These are phyloP conservation scores for Anoplius nigerrimus DNA, from an alignment of 2,888 invertebrate species.

Conservation along the genomic window DNA sequence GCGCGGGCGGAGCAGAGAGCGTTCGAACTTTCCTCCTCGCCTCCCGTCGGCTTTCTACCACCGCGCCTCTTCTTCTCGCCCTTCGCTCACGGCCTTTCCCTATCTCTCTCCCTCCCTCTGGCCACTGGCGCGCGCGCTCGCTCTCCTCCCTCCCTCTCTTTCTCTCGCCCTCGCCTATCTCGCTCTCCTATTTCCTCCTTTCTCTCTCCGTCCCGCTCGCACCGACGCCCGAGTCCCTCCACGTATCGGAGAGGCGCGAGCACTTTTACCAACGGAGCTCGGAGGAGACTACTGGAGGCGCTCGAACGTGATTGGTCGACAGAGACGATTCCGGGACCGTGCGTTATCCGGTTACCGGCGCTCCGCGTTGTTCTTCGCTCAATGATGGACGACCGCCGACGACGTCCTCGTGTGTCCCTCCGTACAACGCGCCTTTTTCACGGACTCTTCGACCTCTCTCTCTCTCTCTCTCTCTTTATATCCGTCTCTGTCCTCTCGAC, in stretches of 20 bases:
- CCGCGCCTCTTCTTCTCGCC: constrained; percentile 24
- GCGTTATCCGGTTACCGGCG: constrained; percentile 50
- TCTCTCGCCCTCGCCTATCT: background rate
- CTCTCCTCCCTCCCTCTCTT: constrained; percentile 13
- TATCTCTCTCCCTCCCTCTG: constrained; percentile 16
- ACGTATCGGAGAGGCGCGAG: constrained; percentile 53
- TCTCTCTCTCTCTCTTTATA: no score
- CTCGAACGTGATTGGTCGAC: constrained; percentile 52
- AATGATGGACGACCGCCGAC: constrained; percentile 4
- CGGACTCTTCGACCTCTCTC: no score
- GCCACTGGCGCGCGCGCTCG: constrained; percentile 1
- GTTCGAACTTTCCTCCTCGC: constrained; percentile 51
- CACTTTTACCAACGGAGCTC: constrained; percentile 56
- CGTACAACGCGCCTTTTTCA: no score
- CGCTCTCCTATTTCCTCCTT: constrained; percentile 5
- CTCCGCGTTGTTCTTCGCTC: constrained; percentile 8
- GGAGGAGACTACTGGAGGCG: constrained; percentile 39
- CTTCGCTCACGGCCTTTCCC: constrained; percentile 7
- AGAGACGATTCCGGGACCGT: constrained; percentile 50
- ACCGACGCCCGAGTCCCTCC: constrained; percentile 46
- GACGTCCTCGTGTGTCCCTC: background rate
- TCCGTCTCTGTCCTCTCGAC: no score
- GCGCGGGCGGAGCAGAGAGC: constrained; percentile 53
- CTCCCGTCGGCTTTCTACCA: constrained; percentile 50
- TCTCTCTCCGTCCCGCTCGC: constrained; percentile 10